Conservation (phyloP, 2,888 invertebrate genomes). For the Cerastis rubricosa region DNA sequence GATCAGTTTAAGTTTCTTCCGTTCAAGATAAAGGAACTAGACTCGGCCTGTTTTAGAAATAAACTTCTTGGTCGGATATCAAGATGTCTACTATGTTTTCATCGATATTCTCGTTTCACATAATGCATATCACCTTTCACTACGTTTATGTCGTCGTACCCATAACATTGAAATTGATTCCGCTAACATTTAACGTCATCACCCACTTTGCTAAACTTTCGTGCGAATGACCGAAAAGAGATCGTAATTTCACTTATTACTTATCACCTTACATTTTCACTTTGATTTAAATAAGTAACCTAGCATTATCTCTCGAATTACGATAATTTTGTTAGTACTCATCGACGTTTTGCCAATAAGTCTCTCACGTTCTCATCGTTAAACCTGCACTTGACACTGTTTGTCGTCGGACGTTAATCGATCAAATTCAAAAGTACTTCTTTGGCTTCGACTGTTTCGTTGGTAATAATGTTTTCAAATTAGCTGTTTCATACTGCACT, state of each 20-base stretch:
- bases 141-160: constrained; percentile 36
- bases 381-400: constrained; percentile 74
- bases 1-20: constrained; percentile 43
- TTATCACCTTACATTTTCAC: constrained; percentile 59
- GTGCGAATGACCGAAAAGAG: constrained; percentile 52
- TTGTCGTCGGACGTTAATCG: constrained; percentile 60
- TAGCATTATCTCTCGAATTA: constrained; percentile 65
- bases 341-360: constrained; percentile 60
- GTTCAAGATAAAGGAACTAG: constrained; percentile 36
- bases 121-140: constrained; percentile 58
- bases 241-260: constrained; percentile 68
- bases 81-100: constrained; percentile 26
- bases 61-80: constrained; percentile 19
- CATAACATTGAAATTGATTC: constrained; percentile 54
- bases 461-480: constrained; percentile 51
- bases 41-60: constrained; percentile 39
- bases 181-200: constrained; percentile 40
- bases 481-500: constrained; percentile 63
- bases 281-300: constrained; percentile 62
- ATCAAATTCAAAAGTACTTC: constrained; percentile 43
- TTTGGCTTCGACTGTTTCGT: constrained; percentile 9
- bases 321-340: constrained; percentile 62
- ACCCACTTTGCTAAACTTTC: constrained; percentile 56
- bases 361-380: constrained; percentile 69
- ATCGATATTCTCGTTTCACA: constrained; percentile 30